These are phyloP conservation scores for Brachyhypopomus occidentalis DNA, from an alignment of 2,113 vertebrate genomes.

Conservation along the genomic window DNA sequence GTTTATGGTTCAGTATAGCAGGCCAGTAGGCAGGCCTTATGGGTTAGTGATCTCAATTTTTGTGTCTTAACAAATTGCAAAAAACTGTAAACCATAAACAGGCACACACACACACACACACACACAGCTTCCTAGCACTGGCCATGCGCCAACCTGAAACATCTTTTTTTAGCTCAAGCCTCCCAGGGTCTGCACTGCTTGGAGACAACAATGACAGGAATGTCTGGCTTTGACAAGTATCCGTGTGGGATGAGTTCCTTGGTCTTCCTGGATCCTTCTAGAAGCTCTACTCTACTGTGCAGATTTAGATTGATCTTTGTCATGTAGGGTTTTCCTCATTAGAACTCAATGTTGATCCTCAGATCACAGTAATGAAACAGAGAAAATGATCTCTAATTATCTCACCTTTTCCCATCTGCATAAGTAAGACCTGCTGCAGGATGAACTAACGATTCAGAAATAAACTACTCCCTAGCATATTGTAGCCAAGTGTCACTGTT, in stretches of 20 bases:
- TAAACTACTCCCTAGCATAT: constrained; percentile 28
- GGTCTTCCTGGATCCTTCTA: not conserved
- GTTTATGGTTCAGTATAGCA: constrained; percentile 6
- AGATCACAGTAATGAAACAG: constrained; percentile 45
- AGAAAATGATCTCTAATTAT: constrained; percentile 60
- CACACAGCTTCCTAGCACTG: not conserved
- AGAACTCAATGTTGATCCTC: constrained; percentile 42
- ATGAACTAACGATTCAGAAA: constrained; percentile 48
- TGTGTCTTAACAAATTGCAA: too few relatives aligned
- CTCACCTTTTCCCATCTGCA: constrained; percentile 54
- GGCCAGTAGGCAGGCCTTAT: too few relatives aligned
- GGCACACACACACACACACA: not conserved
- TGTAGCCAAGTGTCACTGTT: not conserved
- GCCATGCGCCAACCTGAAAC: not conserved
- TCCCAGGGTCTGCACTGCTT: not conserved
- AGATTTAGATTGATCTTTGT: constrained; percentile 22
- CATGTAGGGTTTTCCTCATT: constrained; percentile 34
- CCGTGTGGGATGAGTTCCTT: constrained; percentile 3
- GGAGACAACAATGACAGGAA: not conserved
- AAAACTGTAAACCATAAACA: not conserved
- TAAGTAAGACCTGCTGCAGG: constrained; percentile 35
- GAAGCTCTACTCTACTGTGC: not conserved
- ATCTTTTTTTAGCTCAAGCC: constrained; percentile 2
- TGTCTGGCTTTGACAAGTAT: constrained; percentile 1
- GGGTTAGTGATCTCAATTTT: too few relatives aligned